A percentile compares a stretch with the other conserved stretches of the same genome.
These are phyloP conservation scores for Portevinia maculata DNA, from an alignment of 2,888 invertebrate genomes.

Conservation along the genomic window DNA sequence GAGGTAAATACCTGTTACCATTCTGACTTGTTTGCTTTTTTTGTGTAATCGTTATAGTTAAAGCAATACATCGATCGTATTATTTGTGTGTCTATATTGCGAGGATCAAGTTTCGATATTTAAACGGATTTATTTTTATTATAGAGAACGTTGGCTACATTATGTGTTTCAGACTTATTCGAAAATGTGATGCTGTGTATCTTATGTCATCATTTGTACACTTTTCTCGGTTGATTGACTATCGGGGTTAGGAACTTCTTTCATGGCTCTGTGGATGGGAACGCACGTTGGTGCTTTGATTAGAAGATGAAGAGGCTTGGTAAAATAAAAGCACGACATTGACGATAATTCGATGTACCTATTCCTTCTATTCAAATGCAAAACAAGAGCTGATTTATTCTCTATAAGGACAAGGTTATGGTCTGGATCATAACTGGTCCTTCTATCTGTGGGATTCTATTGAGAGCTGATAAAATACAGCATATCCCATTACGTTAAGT, in stretches of 20 bases:
- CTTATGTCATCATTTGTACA: conserved; percentile 46
- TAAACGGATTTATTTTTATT: conserved; percentile 15
- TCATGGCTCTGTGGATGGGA: conserved; percentile 24
- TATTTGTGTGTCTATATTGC: conserved; percentile 10
- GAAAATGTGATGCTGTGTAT: conserved; percentile 20
- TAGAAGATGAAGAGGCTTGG: background rate
- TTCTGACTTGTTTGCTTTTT: conserved; percentile 39
- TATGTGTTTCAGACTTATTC: conserved; percentile 41
- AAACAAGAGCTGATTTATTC: too few species aligned
- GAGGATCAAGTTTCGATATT: conserved; percentile 53
- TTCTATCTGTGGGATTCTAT: too few species aligned
- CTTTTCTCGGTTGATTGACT: conserved; percentile 61
- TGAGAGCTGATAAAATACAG: too few species aligned
- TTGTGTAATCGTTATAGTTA: conserved; percentile 49
- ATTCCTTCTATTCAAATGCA: too few species aligned
- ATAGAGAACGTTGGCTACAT: conserved; percentile 34
- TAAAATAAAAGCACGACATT: conserved; percentile 30
- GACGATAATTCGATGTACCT: background rate
- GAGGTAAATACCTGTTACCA: conserved; percentile 49
- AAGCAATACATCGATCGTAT: conserved; percentile 22
- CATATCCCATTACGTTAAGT: too few species aligned
- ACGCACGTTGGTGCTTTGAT: conserved; percentile 4
- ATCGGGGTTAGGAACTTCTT: conserved; percentile 55
- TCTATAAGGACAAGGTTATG: too few species aligned
- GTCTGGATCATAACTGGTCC: too few species aligned